These are phyloP conservation scores for Cynopterus sphinx DNA, from an alignment of 2,797 vertebrate species.

Conservation along the genomic window DNA sequence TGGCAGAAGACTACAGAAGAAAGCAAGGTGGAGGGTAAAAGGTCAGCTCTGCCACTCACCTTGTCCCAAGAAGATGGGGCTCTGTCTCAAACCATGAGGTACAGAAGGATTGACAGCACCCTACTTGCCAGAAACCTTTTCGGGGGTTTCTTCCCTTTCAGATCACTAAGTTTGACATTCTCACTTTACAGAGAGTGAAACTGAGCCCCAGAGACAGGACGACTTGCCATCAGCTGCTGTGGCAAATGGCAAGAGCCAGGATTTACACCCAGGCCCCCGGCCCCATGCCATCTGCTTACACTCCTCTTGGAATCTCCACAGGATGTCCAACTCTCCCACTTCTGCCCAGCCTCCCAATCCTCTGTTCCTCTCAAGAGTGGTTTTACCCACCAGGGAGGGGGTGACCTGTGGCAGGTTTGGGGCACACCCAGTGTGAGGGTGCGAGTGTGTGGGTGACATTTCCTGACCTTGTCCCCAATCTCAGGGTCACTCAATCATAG, in stretches of 20 bases:
- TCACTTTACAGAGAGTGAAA: conserved; percentile 43
- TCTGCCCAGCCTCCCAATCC: neutral
- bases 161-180: conserved; percentile 27
- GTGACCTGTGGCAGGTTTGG: neutral
- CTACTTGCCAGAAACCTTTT: neutral
- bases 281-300: neutral
- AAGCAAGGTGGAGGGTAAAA: neutral
- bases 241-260: neutral
- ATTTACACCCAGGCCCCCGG: neutral
- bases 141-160: neutral
- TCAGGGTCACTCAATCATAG: conserved; percentile 67
- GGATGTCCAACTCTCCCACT: neutral
- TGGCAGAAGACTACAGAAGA: neutral
- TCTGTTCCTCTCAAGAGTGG: neutral
- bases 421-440: neutral
- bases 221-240: neutral
- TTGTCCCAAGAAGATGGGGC: neutral
- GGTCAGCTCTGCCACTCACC: neutral
- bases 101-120: neutral
- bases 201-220: neutral
- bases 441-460: conserved; percentile 53
- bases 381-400: neutral
- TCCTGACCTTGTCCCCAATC: conserved; percentile 75
- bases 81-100: neutral
- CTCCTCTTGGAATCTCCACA: neutral